These are phyloP conservation scores for Pseudonaja textilis DNA, from an alignment of 2,113 vertebrate genomes.

Conservation along the genomic window DNA sequence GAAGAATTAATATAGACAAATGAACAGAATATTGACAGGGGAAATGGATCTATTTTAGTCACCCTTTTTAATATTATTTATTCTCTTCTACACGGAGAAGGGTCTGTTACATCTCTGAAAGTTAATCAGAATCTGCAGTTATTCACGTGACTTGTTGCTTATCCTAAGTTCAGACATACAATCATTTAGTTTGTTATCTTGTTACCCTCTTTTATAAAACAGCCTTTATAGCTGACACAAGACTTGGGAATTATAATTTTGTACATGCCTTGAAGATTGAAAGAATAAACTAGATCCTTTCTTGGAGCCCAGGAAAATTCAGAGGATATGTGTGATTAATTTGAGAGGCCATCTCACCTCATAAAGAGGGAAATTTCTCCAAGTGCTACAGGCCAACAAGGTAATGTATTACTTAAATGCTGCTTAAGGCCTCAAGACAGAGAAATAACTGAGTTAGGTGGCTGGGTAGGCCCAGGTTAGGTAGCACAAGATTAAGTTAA, in stretches of 20 bases:
- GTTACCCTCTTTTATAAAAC: neutral
- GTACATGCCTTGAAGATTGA: slow-evolving; percentile 43
- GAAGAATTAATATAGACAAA: neutral
- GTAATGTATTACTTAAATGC: slow-evolving; percentile 40
- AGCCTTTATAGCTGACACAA: slow-evolving; percentile 4
- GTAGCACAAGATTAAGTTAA: slow-evolving; percentile 21
- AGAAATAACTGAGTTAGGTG: neutral
- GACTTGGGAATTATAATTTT: slow-evolving; percentile 9
- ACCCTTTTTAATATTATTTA: neutral
- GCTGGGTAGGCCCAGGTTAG: neutral
- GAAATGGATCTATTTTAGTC: slow-evolving; percentile 9
- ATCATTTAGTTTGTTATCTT: neutral
- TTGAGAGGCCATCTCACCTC: slow-evolving; percentile 60
- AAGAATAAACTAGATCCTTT: slow-evolving; percentile 54
- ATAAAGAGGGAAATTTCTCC: slow-evolving; percentile 58
- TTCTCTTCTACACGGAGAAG: neutral
- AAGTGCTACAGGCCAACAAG: slow-evolving; percentile 32
- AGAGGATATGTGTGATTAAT: slow-evolving; percentile 53
- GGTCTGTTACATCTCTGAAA: neutral
- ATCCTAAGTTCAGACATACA: neutral
- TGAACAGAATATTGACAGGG: no score
- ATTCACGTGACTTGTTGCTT: neutral
- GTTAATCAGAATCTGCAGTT: neutral
- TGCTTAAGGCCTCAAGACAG: slow-evolving; percentile 44
- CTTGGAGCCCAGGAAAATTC: slow-evolving; percentile 51